Base-by-base conservation (phyloP, 2,113 vertebrate species). In the Lophotis ruficrista region DNA sequence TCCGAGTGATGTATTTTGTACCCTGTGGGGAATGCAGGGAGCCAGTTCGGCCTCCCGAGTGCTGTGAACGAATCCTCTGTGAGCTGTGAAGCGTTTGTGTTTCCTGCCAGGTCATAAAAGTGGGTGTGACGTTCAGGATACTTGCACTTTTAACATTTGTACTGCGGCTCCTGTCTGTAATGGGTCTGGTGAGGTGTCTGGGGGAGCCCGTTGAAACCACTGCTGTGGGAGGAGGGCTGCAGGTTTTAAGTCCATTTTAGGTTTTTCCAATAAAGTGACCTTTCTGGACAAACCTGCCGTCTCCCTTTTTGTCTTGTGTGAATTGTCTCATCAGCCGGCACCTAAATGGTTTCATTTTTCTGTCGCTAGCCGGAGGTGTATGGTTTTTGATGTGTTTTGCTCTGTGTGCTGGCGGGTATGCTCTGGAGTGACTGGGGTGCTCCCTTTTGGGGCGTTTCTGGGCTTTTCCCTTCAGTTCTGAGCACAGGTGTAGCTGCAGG, bases 221-320 rank as follows among this genome's bases (percentile, higher is more conserved):
- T 41, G 75, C 75, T 47, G 68, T 94, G 97, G 96, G 97, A 94
- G 91, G 98, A 98, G 97, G 98, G 97, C 97, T 95, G 75, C 37
- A 73, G 95, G 89, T 95, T 87, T 64, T 83, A 86, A 54, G 88
- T 93, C 70, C 33, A 31, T 94, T 89, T 93, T 87, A 71, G 85
- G 75, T 89, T 94, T 96, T 94, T 83, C 90, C 92, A 98, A 98
- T 98, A 98, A 98, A 98, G 97, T 97, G 96, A 96, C 97, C 97
- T 98, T 98, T 98, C 92, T 85, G 89, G 96, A 97, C 73, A 25
- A 87, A 72, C 15, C 6, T 64, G 45, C 58, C 41, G 61, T 50
- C 33, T 35, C 6, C 22, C 27, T 80, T 65, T 81, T 61, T 94
- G 51, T 89, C 35, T 27, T 25, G 8, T 21, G 54, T 56, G 30